phyloP scores from a whole-genome alignment of 2,888 invertebrate species.

The Tetranychus truncatus region DNA sequence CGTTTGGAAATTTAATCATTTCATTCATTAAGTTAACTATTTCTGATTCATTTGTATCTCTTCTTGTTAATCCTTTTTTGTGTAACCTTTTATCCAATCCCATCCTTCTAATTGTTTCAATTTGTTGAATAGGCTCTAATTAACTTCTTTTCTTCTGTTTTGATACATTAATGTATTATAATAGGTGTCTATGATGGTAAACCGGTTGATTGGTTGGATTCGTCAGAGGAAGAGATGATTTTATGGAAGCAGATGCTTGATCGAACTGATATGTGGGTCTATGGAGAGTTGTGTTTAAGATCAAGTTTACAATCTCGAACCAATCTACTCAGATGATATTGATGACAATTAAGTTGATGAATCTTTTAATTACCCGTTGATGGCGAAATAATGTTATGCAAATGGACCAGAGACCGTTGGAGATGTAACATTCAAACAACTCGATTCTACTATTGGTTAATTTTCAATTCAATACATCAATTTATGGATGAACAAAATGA shows the following conservation, averaged over 20 bases:
- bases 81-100: too few relatives aligned
- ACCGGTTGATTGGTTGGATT: conserved; percentile 85
- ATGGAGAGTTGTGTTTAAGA: conserved; percentile 66
- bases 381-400: too few relatives aligned
- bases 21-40: too few relatives aligned
- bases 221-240: conserved; percentile 65
- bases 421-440: too few relatives aligned
- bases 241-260: conserved; percentile 89
- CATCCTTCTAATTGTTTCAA: not conserved
- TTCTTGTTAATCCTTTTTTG: too few relatives aligned
- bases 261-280: conserved; percentile 90
- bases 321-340: not conserved
- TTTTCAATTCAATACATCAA: too few relatives aligned
- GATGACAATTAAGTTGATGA: not conserved
- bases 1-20: too few relatives aligned
- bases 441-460: too few relatives aligned
- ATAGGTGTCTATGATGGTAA: conserved; percentile 43
- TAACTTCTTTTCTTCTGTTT: not conserved
- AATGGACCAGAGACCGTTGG: too few relatives aligned
- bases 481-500: too few relatives aligned
- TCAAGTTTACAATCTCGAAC: conserved; percentile 34
- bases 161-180: not conserved
- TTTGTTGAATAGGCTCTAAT: not conserved
- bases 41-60: too few relatives aligned
- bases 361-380: not conserved